A percentile compares a stretch with the other conserved stretches of the same genome.
These are phyloP conservation scores for Muscicapa comitata DNA, from an alignment of 2,797 vertebrate species.

Conservation along the genomic window DNA sequence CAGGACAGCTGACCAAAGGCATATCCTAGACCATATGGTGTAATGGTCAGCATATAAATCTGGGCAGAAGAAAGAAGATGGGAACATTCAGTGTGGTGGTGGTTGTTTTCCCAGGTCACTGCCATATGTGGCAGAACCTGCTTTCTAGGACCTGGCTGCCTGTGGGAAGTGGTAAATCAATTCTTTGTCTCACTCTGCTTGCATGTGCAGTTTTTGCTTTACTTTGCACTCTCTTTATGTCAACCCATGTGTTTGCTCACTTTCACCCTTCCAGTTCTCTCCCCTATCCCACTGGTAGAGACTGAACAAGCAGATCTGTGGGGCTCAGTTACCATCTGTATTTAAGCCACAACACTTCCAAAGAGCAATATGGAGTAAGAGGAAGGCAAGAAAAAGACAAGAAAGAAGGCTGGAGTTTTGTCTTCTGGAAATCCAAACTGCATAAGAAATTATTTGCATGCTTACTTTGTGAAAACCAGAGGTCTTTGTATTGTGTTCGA, in stretches of 20 bases:
- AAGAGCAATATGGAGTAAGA: not conserved
- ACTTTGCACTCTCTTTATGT: not conserved
- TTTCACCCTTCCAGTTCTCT: not conserved
- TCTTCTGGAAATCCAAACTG: not conserved
- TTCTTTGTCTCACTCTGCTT: not conserved
- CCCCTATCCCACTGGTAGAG: not conserved
- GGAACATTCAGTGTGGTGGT: too few relatives aligned
- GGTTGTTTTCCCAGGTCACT: not conserved
- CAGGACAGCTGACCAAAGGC: not conserved
- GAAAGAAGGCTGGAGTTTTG: not conserved
- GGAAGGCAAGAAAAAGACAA: not conserved
- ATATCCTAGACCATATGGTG: not conserved
- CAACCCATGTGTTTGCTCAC: not conserved
- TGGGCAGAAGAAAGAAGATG: not conserved
- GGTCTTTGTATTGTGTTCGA: not conserved
- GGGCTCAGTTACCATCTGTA: not conserved
- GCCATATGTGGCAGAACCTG: not conserved
- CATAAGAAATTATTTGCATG: not conserved
- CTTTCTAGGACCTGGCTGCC: not conserved
- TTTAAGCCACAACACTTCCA: not conserved
- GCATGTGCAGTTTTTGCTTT: accelerated
- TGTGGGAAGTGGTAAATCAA: not conserved
- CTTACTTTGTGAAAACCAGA: not conserved
- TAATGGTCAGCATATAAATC: not conserved
- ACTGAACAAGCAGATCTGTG: not conserved